phyloP scores from a whole-genome alignment of 1,140 invertebrate species.

The Calephelis virginiensis region DNA sequence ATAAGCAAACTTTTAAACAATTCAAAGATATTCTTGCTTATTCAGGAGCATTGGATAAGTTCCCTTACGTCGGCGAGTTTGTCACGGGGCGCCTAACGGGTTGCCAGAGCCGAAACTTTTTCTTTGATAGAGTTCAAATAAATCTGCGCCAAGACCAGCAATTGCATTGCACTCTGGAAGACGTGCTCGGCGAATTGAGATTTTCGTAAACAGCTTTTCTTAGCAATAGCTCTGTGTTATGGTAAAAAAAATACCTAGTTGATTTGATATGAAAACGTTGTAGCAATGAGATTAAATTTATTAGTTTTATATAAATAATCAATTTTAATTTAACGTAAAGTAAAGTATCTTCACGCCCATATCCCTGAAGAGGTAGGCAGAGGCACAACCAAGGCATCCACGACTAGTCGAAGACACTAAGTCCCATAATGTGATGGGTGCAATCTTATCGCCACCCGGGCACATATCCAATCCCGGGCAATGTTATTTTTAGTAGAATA shows the following conservation, averaged over 20 bases:
- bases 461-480: no score
- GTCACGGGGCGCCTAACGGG: conserved; percentile 53
- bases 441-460: no score
- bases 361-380: no score
- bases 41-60: conserved; percentile 30
- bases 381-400: no score
- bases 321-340: no score
- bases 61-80: conserved; percentile 38
- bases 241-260: not conserved
- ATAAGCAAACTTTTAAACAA: not conserved
- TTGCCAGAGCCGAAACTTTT: conserved; percentile 65
- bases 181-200: conserved; percentile 46
- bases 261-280: not conserved
- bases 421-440: no score
- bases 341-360: no score
- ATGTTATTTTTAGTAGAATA: no score
- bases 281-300: no score
- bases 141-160: conserved; percentile 59
- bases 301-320: no score
- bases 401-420: no score
- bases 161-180: conserved; percentile 45
- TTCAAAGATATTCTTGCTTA: not conserved
- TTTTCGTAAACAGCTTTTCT: conserved; percentile 36
- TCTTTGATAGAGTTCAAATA: conserved; percentile 72
- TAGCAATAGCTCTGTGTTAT: not conserved